These are phyloP conservation scores for Todiramphus chloris DNA, from an alignment of 2,113 vertebrate genomes.

Conservation along the genomic window DNA sequence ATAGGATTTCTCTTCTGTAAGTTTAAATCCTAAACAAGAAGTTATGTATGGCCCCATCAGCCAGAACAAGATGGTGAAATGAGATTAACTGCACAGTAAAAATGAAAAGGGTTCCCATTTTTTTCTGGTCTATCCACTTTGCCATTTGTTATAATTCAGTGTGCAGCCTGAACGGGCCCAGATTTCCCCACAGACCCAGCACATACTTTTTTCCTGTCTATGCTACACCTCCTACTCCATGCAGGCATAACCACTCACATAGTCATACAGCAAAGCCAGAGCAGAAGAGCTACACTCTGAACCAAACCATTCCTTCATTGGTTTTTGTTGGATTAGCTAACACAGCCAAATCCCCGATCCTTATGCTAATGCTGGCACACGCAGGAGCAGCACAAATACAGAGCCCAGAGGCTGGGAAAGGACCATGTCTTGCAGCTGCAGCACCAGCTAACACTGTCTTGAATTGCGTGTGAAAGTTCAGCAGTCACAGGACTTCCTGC, in stretches of 20 bases:
- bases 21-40: not conserved
- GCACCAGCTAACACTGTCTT: not conserved
- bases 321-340: not conserved
- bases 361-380: not conserved
- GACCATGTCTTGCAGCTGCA: not conserved
- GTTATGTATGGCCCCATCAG: not conserved
- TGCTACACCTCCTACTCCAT: not conserved
- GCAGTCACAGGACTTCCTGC: not conserved
- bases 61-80: not conserved
- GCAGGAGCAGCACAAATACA: not conserved
- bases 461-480: not conserved
- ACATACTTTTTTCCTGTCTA: not conserved
- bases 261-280: not conserved
- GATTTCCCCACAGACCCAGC: not conserved
- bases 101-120: not conserved
- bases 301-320: not conserved
- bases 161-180: not conserved
- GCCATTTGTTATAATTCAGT: not conserved
- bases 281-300: not conserved
- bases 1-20: not conserved
- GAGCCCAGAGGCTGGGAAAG: not conserved
- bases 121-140: not conserved
- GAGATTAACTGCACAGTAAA: not conserved
- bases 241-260: not conserved
- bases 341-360: not conserved